These are phyloP conservation scores for Syngnathus typhle DNA, from an alignment of 2,113 vertebrate species.

Conservation along the genomic window DNA sequence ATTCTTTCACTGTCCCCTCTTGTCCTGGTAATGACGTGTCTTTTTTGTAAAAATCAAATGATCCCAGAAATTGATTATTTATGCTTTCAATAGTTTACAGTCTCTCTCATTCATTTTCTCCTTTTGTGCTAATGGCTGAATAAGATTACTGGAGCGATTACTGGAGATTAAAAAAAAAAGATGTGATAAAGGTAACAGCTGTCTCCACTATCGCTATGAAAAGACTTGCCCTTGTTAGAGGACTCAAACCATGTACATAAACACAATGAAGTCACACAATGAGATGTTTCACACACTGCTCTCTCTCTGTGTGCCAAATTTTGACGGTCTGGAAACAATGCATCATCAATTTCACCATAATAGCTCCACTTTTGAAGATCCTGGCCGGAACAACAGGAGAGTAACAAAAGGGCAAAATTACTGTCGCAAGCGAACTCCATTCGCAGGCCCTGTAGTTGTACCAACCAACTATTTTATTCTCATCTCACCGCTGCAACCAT, in stretches of 20 bases:
- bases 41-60: slow-evolving; percentile 55
- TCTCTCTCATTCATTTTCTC: slow-evolving; percentile 13
- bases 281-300: slow-evolving; percentile 16
- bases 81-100: slow-evolving; percentile 43
- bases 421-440: slow-evolving; percentile 36
- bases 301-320: slow-evolving; percentile 29
- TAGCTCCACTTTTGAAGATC: slow-evolving; percentile 48
- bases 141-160: slow-evolving; percentile 45
- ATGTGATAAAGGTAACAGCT: slow-evolving; percentile 24
- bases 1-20: slow-evolving; percentile 36
- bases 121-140: slow-evolving; percentile 35
- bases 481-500: slow-evolving; percentile 46
- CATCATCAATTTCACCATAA: slow-evolving; percentile 31
- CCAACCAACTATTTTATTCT: slow-evolving; percentile 49
- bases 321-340: slow-evolving; percentile 51
- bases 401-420: slow-evolving; percentile 36
- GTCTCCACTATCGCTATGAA: slow-evolving; percentile 31
- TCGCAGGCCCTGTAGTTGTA: slow-evolving; percentile 41
- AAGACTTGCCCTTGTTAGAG: slow-evolving; percentile 10
- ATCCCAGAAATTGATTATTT: slow-evolving; percentile 47
- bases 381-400: slow-evolving; percentile 32
- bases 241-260: neutral
- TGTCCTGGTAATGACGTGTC: slow-evolving; percentile 34
- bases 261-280: slow-evolving; percentile 35
- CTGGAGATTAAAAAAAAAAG: slow-evolving; percentile 35